Evolutionary conservation across 1,140 invertebrate species (phyloP), one percentile per base, ranked within the genome.

Genomic region (Leptoteleia sp.): DNA sequence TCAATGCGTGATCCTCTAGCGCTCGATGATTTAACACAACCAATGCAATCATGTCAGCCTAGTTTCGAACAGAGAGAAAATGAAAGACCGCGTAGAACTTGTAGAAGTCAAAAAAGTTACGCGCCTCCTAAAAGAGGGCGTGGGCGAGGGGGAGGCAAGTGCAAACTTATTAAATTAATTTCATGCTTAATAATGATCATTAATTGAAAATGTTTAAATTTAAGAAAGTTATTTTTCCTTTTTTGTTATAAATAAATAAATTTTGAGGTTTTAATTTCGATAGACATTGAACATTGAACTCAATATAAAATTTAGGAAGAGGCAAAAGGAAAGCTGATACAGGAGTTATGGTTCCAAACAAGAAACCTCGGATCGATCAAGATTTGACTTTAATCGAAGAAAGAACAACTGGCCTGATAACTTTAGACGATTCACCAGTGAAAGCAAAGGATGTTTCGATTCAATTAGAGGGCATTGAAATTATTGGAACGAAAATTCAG

Each of bases 61-160:
- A 15, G 8, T 45, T 48, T 75, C 0, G 81, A 87, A 31, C 78
- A 82, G 0, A 83, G 72, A 7, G 86, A 88, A 47, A 88, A 83
- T 22, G 86, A 87, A 27, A 83, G 89, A 61, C 89, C 89, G 5
- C 87, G 86, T 9, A 85, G 89, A 78, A 90, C 88, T 3, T 90
- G 89, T 17, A 83, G 88, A 8, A 88, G 65, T 42, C 88, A 89
- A 15, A 89, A 89, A 6, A 90, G 89, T 70, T 90, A 90, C 33
- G 89, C 89, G 1, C 89, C 89, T 7, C 88, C 88, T 17, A 89
- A 85, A 70, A 81, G 89, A 67, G 88, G 89, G 3, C 84, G 89
- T 42, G 86, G 87, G 45, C 52, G 88, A 76, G 86, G 83, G 16
- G 76, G 84, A 71, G 84, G 88, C 87, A 43, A 64, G 65, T 77